Base-by-base conservation (phyloP, 2,888 invertebrate genomes). In the Papilio elwesi region DNA sequence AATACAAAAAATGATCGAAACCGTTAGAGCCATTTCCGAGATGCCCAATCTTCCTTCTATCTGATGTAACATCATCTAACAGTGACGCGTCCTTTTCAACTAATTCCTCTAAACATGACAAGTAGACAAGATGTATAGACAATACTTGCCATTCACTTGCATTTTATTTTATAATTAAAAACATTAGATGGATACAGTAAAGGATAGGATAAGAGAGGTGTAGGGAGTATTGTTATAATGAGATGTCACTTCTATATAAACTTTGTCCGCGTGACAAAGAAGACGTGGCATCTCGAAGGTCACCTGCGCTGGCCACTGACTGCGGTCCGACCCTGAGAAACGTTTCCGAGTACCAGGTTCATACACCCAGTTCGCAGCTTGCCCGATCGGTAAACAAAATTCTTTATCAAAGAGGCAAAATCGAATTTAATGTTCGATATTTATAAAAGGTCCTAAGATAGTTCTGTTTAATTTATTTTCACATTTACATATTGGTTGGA, bases 211-310 rank as follows among this genome's bases (percentile, higher is more conserved):
- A 43, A 43, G 43, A 43, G 11, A 7, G 55, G 13, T 36, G 13
- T n/a, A 13, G 13, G 43, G 6, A 11, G 13, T 26, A 53, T 15
- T 43, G 26, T 65, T 49, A 64, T n/a, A 55, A 48, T 16, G 59
- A 52, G 70, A 12, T 76, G 74, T 69, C 76, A 49, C 70, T n/a
- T 81, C 80, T 82, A 75, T 16, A 26, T 48, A 71, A 36, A 68
- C 75, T 78, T 74, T 75, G 75, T n/a, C 73, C 75, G 64, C 74
- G 78, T 78, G 77, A 80, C 79, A 79, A 76, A 64, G 47, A 78
- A 85, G 84, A 83, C 81, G 86, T 79, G 82, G 80, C 83, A 82
- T 83, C 26, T 26, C 83, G 89, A 90, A 90, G 90, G 90, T 88
- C 87, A 82, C 74, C 82, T 76, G 82, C 85, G 76, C 64, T 79